Evolutionary conservation across 2,113 vertebrate species (phyloP), one percentile per base, ranked within the genome.

Genomic region (Lophius piscatorius): DNA sequence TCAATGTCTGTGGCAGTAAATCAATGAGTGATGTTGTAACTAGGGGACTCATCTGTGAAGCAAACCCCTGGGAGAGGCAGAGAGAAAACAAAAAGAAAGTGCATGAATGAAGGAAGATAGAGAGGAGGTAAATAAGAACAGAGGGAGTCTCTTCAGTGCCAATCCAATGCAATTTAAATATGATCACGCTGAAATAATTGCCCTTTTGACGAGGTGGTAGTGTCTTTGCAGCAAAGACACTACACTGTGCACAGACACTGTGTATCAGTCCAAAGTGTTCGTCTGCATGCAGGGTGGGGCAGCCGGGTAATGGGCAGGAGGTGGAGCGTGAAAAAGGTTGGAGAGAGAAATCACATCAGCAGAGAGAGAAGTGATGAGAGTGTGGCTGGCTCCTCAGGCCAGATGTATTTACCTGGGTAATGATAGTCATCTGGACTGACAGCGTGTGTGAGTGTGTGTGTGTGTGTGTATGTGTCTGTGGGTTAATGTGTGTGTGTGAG

Each of bases 361-460:
- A 50, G 69, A 73, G 70, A 78, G 74, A 69, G 77, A 76, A 57
- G 70, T 42, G 67, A 78, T 66, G 78, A 73, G 80, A 66, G 74
- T 52, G 78, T 39, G 70, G 57, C 63, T 57, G 73, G 73, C 72
- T 84, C 63, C 70, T 73, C 82, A 84, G 82, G 83, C 85, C 90
- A 88, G 90, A 89, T 84, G 86, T 82, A 73, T 90, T 87, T 72
- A 69, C 84, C 90, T 87, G 78, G 89, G 80, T 77, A 90, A 82
- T 71, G 72, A 91, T 87, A 90, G 90, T 89, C 91, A 89, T 84
- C 74, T 50, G 65, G 80, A 64, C 84, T 34, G 73, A 81, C 78
- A 76, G 50, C 21, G 69, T 14, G 49, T 39, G 78, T 39, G 76
- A 56, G 45, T 82, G 84, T 68, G 61, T 77, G 87, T 74, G 87